Conservation (phyloP, 2,797 vertebrate genomes). For the Sarcophilus harrisii region DNA sequence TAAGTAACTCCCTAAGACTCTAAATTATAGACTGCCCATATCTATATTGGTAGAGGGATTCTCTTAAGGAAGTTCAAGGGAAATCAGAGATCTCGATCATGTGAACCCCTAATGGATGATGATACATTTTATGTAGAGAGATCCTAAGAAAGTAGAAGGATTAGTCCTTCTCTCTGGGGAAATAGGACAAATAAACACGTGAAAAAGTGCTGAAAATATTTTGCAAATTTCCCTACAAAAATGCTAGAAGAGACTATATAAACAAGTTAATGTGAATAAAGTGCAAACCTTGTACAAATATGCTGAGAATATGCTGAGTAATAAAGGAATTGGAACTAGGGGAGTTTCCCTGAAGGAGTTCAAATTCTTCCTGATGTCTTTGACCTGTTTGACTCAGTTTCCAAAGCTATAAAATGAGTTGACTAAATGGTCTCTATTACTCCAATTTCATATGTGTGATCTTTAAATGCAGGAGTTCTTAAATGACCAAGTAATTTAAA, state of each 20-base stretch:
- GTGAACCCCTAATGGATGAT: not conserved
- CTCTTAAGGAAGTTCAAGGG: not conserved
- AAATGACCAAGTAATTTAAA: not conserved
- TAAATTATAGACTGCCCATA: not conserved
- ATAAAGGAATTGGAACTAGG: not conserved
- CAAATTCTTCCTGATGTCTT: not conserved
- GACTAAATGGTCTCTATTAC: too few relatives aligned
- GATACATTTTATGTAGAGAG: not conserved
- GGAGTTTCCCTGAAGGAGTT: constrained; percentile 40
- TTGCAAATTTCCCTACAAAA: not conserved
- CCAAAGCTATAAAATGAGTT: too few relatives aligned
- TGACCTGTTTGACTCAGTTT: not conserved
- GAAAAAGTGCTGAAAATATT: not conserved
- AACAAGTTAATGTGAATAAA: constrained; percentile 18
- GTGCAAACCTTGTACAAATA: not conserved
- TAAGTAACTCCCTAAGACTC: not conserved
- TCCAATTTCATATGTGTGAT: too few relatives aligned
- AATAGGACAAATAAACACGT: constrained; percentile 20
- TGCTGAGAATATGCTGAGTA: not conserved
- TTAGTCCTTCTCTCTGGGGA: not conserved
- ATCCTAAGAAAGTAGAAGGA: not conserved
- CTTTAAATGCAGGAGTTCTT: too few relatives aligned
- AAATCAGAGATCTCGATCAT: not conserved
- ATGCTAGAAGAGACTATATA: not conserved
- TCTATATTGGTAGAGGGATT: not conserved